Evolutionary conservation across 2,888 invertebrate genomes (phyloP), one percentile per base, ranked within the genome.

Genomic region (Dichetophora obliterata): DNA sequence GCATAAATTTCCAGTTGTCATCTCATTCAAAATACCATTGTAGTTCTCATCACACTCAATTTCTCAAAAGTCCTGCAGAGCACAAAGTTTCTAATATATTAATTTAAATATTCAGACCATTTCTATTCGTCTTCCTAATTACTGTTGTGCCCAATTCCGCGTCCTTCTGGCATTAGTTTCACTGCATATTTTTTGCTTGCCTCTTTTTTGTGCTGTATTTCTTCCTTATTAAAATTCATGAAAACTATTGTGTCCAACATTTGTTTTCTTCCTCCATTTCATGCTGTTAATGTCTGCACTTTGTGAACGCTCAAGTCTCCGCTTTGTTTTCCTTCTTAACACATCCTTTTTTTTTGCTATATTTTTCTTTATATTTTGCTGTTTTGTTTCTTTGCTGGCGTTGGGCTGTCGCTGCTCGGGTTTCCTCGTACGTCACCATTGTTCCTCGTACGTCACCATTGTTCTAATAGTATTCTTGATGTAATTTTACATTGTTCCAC

Each of bases 401-500:
- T n/a, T 6, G n/a, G 14, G 48, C 66, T 43, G 37, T 24, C 24
- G 22, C 43, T 43, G 66, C 5, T 19, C 19, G 34, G 8, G 22
- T 68, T 22, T 19, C 24, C 50, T 68, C 43, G 43, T 43, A 24
- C 27, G 43, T 65, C 31, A n/a, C 34, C 54, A 70, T 70, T 70
- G 70, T 72, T 72, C 48, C 50, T 68, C 43, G 43, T 43, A 24
- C 27, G 43, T 65, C 31, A n/a, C 34, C 54, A 70, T 70, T 70
- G 70, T 72, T 72, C 48, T 59, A 73, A 73, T 73, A 61, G 50
- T 50, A 48, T 73, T 24, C 72, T 73, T 73, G 27, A 73, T 27
- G 72, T 73, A 73, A 73, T 61, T 73, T 73, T 54, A 43, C 61
- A 61, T 73, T 73, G 72, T 73, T 73, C 63, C 5, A n/a, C 61